These are phyloP conservation scores for Aleiodes leptofemur DNA, from an alignment of 2,888 invertebrate genomes.

Conservation along the genomic window DNA sequence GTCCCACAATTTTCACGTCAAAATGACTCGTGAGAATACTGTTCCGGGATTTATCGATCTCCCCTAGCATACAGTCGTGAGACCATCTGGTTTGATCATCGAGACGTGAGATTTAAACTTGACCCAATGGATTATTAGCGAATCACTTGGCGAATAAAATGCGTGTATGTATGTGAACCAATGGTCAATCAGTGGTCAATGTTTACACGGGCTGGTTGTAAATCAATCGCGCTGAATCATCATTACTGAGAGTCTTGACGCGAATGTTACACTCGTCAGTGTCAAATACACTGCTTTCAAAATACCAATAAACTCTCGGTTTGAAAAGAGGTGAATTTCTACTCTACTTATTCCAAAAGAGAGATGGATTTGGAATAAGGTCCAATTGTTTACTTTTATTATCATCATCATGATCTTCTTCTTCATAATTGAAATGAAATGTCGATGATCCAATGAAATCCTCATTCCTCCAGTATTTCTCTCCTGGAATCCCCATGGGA, in stretches of 20 bases:
- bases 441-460: constrained; percentile 58
- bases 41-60: constrained; percentile 12
- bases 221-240: constrained; percentile 67
- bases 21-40: constrained; percentile 1
- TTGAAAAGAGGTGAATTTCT: background rate
- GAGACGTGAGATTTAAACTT: constrained; percentile 59
- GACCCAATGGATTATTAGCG: constrained; percentile 65
- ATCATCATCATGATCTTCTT: too few species aligned
- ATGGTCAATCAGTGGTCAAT: constrained; percentile 63
- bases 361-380: background rate
- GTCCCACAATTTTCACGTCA: constrained; percentile 25
- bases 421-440: background rate
- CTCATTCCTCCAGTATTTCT: constrained; percentile 48
- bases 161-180: constrained; percentile 57
- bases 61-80: background rate
- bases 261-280: constrained; percentile 58
- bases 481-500: constrained; percentile 40
- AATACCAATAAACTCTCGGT: constrained; percentile 1
- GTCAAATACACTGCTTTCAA: constrained; percentile 53
- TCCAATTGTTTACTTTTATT: too few species aligned
- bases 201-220: constrained; percentile 58
- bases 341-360: background rate
- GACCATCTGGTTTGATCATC: background rate
- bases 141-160: constrained; percentile 2
- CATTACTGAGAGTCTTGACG: constrained; percentile 53